These are phyloP conservation scores for Mobula birostris DNA, from an alignment of 2,113 vertebrate genomes.

Conservation along the genomic window DNA sequence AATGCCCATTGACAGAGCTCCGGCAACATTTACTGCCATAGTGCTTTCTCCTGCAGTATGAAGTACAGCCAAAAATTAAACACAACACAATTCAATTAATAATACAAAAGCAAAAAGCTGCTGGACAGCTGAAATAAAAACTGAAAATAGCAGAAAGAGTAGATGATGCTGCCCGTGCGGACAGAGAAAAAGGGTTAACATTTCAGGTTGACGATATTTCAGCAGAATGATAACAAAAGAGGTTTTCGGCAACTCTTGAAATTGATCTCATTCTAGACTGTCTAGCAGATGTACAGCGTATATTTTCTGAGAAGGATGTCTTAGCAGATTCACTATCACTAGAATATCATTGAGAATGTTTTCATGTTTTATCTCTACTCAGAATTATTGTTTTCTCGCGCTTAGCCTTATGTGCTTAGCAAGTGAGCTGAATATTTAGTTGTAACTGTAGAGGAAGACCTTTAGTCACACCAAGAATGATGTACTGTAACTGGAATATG, in stretches of 20 bases:
- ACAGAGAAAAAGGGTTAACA: too few species aligned
- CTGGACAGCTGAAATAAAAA: too few species aligned
- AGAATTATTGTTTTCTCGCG: neutral
- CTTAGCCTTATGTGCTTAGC: neutral
- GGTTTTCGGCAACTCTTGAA: neutral
- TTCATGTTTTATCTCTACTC: neutral
- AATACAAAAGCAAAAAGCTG: too few species aligned
- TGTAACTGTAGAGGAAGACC: neutral
- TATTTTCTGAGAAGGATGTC: neutral
- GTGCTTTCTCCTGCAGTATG: neutral
- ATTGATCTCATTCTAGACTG: neutral
- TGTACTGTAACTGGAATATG: neutral
- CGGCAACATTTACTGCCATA: conserved; percentile 29
- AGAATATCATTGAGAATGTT: neutral
- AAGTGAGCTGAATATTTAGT: neutral
- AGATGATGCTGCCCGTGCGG: too few species aligned
- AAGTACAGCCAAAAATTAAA: neutral
- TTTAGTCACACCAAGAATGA: neutral
- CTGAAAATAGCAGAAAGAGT: too few species aligned
- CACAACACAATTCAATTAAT: neutral
- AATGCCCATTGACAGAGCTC: neutral
- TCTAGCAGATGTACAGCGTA: too few species aligned
- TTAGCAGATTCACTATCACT: neutral
- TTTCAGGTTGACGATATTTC: too few species aligned
- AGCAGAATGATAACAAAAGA: too few species aligned